Evolutionary conservation across 2,888 invertebrate genomes (phyloP).

Genomic region (Ectobius pallidus): DNA sequence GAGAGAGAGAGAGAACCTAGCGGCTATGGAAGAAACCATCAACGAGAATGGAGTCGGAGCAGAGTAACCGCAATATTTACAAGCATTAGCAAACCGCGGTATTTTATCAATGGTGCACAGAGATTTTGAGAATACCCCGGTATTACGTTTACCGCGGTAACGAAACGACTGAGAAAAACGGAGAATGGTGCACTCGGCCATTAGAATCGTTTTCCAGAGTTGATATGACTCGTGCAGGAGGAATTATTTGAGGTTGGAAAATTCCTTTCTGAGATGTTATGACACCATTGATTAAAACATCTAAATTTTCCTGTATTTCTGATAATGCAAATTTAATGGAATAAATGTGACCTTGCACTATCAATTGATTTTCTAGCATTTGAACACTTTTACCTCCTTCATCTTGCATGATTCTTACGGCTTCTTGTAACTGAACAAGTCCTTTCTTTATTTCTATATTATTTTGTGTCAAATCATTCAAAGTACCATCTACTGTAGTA

Average conservation of each 20-base stretch:
- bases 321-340: not conserved
- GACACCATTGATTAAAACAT: not conserved
- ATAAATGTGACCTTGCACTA: not conserved
- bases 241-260: not conserved
- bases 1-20: no score
- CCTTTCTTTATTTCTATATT: not conserved
- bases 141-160: no score
- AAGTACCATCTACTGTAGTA: not conserved
- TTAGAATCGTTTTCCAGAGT: not conserved
- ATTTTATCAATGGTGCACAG: no score
- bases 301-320: not conserved
- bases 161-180: no score
- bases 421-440: not conserved
- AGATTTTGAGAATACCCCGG: no score
- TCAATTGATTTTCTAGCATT: not conserved
- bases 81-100: no score
- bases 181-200: no score
- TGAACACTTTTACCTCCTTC: not conserved
- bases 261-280: not conserved
- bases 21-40: no score
- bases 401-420: not conserved
- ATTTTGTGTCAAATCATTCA: not conserved
- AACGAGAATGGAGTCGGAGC: no score
- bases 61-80: no score
- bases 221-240: not conserved